These are phyloP conservation scores for Peromyscus leucopus DNA, from an alignment of 2,113 vertebrate genomes.

Conservation along the genomic window DNA sequence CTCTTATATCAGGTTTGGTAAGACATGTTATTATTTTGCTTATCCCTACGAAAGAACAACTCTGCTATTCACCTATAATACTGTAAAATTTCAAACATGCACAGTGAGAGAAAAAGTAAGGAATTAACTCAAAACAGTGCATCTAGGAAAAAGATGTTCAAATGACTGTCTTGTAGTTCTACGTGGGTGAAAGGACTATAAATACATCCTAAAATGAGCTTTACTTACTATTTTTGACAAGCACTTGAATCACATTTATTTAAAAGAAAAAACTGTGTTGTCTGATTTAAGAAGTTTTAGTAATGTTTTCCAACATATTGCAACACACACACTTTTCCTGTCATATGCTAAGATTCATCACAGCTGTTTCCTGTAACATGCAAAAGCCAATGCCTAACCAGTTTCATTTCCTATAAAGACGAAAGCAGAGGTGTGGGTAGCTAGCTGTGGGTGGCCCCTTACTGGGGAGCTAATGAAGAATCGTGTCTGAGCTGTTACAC, in stretches of 20 bases:
- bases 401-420: constrained; percentile 76
- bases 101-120: background rate
- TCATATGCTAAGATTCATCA: constrained; percentile 29
- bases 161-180: background rate
- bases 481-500: background rate
- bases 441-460: background rate
- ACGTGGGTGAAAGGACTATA: background rate
- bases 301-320: constrained; percentile 21
- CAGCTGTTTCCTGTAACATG: constrained; percentile 78
- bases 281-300: background rate
- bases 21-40: background rate
- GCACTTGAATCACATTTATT: background rate
- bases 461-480: background rate
- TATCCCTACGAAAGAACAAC: background rate
- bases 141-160: background rate
- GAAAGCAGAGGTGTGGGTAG: background rate
- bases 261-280: background rate
- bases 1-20: background rate
- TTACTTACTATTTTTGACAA: background rate
- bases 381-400: constrained; percentile 53
- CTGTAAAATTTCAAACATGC: background rate
- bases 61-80: background rate
- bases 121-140: background rate
- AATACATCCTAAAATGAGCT: background rate
- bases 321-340: constrained; percentile 56